Conservation (phyloP, 2,113 vertebrate genomes). For the Odocoileus hemionus region DNA sequence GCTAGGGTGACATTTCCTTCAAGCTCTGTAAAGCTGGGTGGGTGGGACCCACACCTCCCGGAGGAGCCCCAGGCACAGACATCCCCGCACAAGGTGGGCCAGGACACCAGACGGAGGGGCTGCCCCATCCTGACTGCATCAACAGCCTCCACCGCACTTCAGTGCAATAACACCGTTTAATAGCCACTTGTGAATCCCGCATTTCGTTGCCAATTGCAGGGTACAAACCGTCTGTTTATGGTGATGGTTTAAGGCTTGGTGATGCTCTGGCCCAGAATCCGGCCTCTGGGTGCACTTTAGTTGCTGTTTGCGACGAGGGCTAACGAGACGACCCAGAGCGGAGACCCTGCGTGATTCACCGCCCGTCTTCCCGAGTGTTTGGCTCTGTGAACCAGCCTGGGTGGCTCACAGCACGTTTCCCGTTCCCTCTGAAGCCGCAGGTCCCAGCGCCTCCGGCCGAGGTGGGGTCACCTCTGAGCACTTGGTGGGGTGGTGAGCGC, state of each 20-base stretch:
- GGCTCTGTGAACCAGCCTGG: background rate
- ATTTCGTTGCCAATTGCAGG: background rate
- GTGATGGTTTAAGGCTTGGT: background rate
- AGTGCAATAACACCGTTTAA: background rate
- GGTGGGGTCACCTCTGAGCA: background rate
- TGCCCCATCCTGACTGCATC: background rate
- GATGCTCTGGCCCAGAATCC: background rate
- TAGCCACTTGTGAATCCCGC: background rate
- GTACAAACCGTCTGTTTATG: background rate
- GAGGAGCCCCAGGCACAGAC: background rate
- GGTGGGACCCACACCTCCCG: rapidly evolving
- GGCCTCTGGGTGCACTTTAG: background rate
- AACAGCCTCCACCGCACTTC: background rate
- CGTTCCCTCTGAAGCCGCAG: background rate
- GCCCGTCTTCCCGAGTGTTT: background rate
- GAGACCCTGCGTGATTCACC: background rate
- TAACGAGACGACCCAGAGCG: background rate
- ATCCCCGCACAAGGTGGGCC: rapidly evolving
- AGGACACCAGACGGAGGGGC: rapidly evolving
- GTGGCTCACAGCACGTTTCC: background rate
- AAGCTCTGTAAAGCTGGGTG: background rate
- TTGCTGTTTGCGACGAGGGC: background rate
- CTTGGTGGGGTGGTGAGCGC: rapidly evolving
- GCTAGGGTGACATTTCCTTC: rapidly evolving
- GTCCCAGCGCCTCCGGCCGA: background rate